A percentile compares a stretch with the other conserved stretches of the same genome.
Conservation (phyloP, 2,797 vertebrate species). For the Hapalemur alaotrensis region DNA sequence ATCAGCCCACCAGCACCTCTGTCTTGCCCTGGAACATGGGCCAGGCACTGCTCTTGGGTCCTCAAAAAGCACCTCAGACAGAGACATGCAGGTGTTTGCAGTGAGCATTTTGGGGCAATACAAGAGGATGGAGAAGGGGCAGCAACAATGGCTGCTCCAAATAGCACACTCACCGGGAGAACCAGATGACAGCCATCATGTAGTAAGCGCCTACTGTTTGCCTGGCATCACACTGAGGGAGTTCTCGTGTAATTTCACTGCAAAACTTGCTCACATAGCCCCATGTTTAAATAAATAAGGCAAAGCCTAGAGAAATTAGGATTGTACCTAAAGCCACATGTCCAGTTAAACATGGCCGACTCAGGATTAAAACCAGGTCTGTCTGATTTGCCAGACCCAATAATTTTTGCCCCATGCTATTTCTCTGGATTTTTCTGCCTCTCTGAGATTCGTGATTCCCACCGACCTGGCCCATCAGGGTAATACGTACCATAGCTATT, state of each 20-base stretch:
- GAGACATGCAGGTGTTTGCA: not conserved
- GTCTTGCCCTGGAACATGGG: not conserved
- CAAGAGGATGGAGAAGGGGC: not conserved
- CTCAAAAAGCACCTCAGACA: not conserved
- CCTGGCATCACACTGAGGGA: not conserved
- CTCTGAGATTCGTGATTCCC: not conserved
- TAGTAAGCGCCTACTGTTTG: not conserved
- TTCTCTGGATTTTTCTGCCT: conserved; percentile 19
- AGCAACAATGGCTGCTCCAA: not conserved
- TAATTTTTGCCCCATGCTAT: not conserved
- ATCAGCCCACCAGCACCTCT: not conserved
- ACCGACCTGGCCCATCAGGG: conserved; percentile 27
- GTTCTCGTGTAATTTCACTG: not conserved
- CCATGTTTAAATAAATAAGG: not conserved
- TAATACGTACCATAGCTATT: conserved; percentile 54
- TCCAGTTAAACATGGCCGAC: not conserved
- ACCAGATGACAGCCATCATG: not conserved
- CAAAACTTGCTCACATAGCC: not conserved
- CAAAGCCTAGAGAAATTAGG: not conserved
- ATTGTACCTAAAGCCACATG: not conserved
- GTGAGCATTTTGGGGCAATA: not conserved
- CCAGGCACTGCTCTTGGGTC: not conserved
- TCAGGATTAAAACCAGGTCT: not conserved
- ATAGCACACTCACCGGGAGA: not conserved
- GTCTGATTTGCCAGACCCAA: not conserved